Base-by-base conservation (phyloP, 92 coral and sea anemone species). In the Siderastrea siderea region DNA sequence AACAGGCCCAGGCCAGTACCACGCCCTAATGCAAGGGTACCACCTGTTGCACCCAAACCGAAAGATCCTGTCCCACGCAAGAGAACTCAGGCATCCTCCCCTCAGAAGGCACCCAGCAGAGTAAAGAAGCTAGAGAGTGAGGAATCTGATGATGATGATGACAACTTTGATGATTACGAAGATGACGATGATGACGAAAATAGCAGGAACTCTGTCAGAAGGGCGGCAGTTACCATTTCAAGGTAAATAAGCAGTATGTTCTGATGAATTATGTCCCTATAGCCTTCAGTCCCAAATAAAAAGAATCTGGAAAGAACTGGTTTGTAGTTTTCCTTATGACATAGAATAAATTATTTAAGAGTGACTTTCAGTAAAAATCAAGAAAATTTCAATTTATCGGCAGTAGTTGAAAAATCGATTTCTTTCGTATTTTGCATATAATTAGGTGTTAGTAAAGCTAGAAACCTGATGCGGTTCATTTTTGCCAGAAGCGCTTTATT, bases 1-100 rank as follows among this genome's bases (percentile, higher is more conserved):
- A 83, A 84, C 84, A 86, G 95, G 19, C 98, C 94, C 46, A 85
- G 98, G 52, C 99, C 98, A 38, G 88, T 93, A 71, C 99, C 98
- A 59, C 87, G 96, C 47, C 91, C 98, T 5, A 97, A 94, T 81
- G 99, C 99, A 6, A 82, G 98, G 62, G 92, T 94, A 3, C 84
- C 95, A 10, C 96, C 96, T 7, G 89, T 91, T 68, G 96, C 89
- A 64, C 92, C 74, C 26, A 87, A 81, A 51, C 84, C 84, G 50
- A 89, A 88, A 70, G 91, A 92, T 47, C 81, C 65, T 73, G 65
- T 47, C 12, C 64, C 77, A 8, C 75, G 61, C 47, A 81, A 81
- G 67, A 53, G 62, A 67, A 52, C 79, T 52, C 70, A 79, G 46
- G 66, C 68, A 47, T 79, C 80, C 19, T 84, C 82, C 6, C 90